Evolutionary conservation across 1,140 invertebrate genomes (phyloP), one percentile per base, ranked within the genome.

Genomic region (Ceratina australensis): DNA sequence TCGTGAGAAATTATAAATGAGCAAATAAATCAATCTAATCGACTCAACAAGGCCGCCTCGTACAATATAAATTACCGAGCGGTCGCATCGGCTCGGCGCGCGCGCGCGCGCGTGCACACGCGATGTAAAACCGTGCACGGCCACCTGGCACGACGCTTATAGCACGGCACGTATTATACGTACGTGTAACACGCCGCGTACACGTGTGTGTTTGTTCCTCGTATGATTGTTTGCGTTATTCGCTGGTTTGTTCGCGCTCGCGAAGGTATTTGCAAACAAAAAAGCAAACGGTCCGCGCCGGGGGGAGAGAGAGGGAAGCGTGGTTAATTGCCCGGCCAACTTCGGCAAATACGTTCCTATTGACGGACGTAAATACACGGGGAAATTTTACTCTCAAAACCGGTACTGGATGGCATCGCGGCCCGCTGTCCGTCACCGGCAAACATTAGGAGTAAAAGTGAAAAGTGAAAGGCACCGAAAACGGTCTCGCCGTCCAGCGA

Each of bases 281-380:
- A 88, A 81, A 81, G 72, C 77, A 77, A 80, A 81, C 72, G 74
- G 47, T 20, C 75, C 67, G 63, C 57, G 80, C 64, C 33, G 33
- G 33, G 33, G 33, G 7, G 33, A 33, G 33, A 33, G 33, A 33
- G 33, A 33, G 61, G 57, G 64, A 20, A 61, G 49, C 57, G 52
- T 26, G 69, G 72, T 82, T 88, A 89, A 88, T 89, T 87, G 83
- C 74, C 78, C 57, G 73, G 57, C 79, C 72, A 72, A 78, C 78
- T 79, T 80, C 59, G 76, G 81, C 69, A 88, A 88, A 88, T 83
- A 83, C 74, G 69, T 72, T 63, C 47, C 60, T 85, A 82, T 86
- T 80, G 80, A 73, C 64, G 68, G 64, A 49, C 69, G 80, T 77
- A 88, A 84, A 85, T 85, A 88, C 72, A 47, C 76, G 72, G 28